Percentiles rank a stretch among this genome's conserved stretches.
phyloP scores from a whole-genome alignment of 2,113 vertebrate genomes.

The Phalacrocorax brasilianus region DNA sequence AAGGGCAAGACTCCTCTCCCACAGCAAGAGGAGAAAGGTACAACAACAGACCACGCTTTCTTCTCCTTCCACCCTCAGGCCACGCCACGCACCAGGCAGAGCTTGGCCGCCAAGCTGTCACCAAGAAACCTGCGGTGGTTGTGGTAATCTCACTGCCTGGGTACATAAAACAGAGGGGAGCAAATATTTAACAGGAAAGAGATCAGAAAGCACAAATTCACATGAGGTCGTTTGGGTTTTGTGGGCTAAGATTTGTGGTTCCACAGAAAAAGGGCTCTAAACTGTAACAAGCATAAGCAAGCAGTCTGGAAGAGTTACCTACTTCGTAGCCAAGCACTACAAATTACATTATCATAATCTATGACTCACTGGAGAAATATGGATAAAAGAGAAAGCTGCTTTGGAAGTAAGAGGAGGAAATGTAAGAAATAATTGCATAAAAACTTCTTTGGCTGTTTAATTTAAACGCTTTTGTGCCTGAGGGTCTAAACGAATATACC shows the following conservation, averaged over 20 bases:
- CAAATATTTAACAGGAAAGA: background rate
- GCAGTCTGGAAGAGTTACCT: background rate
- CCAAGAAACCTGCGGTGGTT: rapidly evolving
- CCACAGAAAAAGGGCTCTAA: background rate
- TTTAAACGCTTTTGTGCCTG: background rate
- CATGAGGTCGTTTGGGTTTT: background rate
- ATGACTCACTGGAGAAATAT: background rate
- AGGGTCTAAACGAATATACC: background rate
- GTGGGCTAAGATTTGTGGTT: background rate
- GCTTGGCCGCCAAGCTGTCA: background rate
- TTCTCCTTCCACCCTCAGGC: background rate
- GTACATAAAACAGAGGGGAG: background rate
- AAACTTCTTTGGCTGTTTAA: background rate
- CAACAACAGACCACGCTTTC: background rate
- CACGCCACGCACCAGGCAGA: rapidly evolving
- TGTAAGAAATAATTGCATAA: background rate
- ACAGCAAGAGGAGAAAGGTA: background rate
- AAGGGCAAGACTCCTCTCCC: background rate
- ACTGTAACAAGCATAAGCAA: background rate
- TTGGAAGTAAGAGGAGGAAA: background rate
- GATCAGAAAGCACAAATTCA: background rate
- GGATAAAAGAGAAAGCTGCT: background rate
- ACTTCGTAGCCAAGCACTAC: background rate
- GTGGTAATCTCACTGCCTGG: background rate
- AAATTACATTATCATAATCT: background rate